Evolutionary conservation across 2,113 vertebrate species (phyloP), one percentile per base, ranked within the genome.

Genomic region (Poicephalus gulielmi): DNA sequence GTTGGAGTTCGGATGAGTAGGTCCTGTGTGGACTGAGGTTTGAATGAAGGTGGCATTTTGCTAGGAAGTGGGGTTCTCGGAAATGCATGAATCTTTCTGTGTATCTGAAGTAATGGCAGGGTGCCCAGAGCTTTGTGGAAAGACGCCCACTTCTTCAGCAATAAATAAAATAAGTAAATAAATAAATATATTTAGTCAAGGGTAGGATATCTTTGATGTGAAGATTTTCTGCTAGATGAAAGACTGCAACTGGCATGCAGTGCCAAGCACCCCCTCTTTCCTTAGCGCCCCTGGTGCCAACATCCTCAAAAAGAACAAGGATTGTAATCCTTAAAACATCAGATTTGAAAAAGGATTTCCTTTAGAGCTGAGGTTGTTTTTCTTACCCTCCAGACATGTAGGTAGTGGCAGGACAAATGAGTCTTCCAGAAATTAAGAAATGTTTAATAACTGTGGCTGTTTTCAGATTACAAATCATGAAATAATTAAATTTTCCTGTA

Each of bases 121-220:
- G 37, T 95, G 77, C 94, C 80, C 63, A 83, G 83, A 94, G 47
- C 46, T 94, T 86, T 88, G 71, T 96, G 84, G 79, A 83, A 88
- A 39, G 52, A 47, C 41, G 59, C 30, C 59, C 95, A 53, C 63
- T 82, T 95, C 46, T 96, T 95, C 59, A 77, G 83, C 44, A 90
- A 92, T 83, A 90, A 91, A 70, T 47, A 49, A 91, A 95, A 49
- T 70, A 86, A 79, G 55, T 70, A 90, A 93, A 17, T 80, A 83
- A 92, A 86, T 70, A 87, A 78, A 82, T 86, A 46, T 18, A 67
- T 84, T 94, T 78, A 75, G 17, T 80, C 31, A 92, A 88, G 87
- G 6, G 16, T 93, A 46, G 68, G 75, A 87, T 91, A 88, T 46
- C 95, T 97, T 97, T 97, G 96, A 97, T 95, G 92, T 97, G 60